Conservation (phyloP, 2,888 invertebrate genomes). For the Lepidochrysops patricia region DNA sequence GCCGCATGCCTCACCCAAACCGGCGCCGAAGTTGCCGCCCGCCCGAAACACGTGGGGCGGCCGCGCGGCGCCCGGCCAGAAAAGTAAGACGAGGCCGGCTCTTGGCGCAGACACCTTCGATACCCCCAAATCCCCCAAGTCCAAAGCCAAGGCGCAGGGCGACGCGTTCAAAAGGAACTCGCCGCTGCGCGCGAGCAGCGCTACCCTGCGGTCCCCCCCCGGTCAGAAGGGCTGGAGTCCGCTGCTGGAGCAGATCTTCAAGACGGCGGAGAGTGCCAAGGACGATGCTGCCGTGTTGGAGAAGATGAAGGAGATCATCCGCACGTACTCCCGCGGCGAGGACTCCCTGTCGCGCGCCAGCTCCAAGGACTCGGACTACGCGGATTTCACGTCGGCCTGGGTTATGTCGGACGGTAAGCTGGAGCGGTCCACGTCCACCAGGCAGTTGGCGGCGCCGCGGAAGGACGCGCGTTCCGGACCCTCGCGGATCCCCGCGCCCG, state of each 20-base stretch:
- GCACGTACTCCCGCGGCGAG: constrained; percentile 62
- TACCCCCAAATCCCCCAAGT: constrained; percentile 76
- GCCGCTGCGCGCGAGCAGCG: constrained; percentile 62
- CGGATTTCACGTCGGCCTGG: constrained; percentile 82
- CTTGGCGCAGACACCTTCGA: constrained; percentile 62
- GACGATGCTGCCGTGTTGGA: constrained; percentile 83
- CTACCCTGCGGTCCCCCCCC: constrained; percentile 72
- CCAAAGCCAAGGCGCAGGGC: constrained; percentile 48
- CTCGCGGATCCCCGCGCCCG: constrained; percentile 65
- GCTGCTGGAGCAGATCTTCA: constrained; percentile 80
- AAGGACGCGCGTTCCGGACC: constrained; percentile 59
- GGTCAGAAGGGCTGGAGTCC: constrained; percentile 76
- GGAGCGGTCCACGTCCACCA: constrained; percentile 74
- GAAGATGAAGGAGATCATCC: constrained; percentile 80
- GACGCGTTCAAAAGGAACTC: constrained; percentile 71
- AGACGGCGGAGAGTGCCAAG: constrained; percentile 80
- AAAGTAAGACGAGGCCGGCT: constrained; percentile 52
- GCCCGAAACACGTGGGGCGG: constrained; percentile 85
- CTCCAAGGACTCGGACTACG: constrained; percentile 75
- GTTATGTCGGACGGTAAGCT: constrained; percentile 81
- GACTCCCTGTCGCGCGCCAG: constrained; percentile 65
- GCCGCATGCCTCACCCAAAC: constrained; percentile 60
- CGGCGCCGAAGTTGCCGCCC: constrained; percentile 56
- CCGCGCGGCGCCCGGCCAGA: constrained; percentile 65
- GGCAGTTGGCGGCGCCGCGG: constrained; percentile 62